Evolutionary conservation across 1,140 invertebrate species (phyloP).

Genomic region (Brachionus asplanchnoidis): DNA sequence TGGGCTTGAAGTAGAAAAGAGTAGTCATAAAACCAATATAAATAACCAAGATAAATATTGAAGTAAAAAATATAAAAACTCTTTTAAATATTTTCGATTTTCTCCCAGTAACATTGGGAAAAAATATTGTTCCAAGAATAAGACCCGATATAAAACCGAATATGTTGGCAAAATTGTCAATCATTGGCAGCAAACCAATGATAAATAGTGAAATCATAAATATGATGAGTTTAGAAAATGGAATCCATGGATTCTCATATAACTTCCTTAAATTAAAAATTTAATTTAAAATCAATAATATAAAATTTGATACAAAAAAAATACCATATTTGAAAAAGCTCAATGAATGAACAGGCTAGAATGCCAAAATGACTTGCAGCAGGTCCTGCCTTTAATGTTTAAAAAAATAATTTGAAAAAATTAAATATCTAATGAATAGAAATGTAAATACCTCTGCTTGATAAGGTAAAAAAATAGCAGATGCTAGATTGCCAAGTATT

Average conservation of each 20-base stretch:
- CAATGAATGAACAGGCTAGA: slow-evolving; percentile 83
- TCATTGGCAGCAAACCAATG: slow-evolving; percentile 82
- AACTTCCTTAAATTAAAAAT: slow-evolving; percentile 65
- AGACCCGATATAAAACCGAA: slow-evolving; percentile 86
- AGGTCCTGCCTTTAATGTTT: slow-evolving; percentile 74
- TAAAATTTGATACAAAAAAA: slow-evolving; percentile 55
- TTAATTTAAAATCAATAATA: slow-evolving; percentile 54
- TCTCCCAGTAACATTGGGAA: slow-evolving; percentile 82
- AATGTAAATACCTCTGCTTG: slow-evolving; percentile 74
- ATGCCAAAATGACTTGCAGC: slow-evolving; percentile 87
- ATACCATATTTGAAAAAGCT: slow-evolving; percentile 66
- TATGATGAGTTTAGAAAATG: slow-evolving; percentile 70
- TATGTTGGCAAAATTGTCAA: slow-evolving; percentile 92
- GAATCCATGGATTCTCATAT: slow-evolving; percentile 65
- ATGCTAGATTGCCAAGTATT: slow-evolving; percentile 89
- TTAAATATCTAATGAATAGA: background rate
- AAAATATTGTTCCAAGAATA: slow-evolving; percentile 77
- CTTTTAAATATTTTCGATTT: slow-evolving; percentile 64
- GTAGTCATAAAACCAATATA: slow-evolving; percentile 72
- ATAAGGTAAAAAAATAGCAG: slow-evolving; percentile 95
- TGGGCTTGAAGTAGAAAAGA: slow-evolving; percentile 79
- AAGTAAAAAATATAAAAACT: slow-evolving; percentile 69
- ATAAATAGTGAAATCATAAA: slow-evolving; percentile 72
- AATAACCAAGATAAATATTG: slow-evolving; percentile 66
- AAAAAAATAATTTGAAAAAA: background rate